Percentiles rank a stretch among this genome's conserved stretches.
Evolutionary conservation across 2,113 vertebrate genomes (phyloP).

Genomic region (Kryptolebias marmoratus): DNA sequence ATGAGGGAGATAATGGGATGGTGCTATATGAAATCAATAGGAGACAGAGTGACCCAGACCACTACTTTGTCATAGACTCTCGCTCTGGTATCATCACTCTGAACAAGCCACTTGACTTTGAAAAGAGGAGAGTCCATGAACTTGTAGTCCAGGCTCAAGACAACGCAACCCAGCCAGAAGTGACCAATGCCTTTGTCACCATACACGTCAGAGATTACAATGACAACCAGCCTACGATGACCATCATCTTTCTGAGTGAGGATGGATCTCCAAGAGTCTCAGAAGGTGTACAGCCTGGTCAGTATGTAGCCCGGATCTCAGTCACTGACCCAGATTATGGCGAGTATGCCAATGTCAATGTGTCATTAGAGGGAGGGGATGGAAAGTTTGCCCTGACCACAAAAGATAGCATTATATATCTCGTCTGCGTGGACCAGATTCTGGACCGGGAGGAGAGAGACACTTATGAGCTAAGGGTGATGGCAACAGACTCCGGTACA

Average conservation of each 20-base stretch:
- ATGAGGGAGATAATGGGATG: conserved; percentile 92
- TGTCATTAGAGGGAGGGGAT: conserved; percentile 95
- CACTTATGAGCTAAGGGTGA: conserved; percentile 91
- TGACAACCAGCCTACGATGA: conserved; percentile 99
- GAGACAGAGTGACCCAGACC: conserved; percentile 92
- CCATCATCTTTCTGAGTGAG: conserved; percentile 97
- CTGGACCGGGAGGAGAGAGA: conserved; percentile 95
- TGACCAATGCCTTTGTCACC: conserved; percentile 96
- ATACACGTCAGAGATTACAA: conserved; percentile 97
- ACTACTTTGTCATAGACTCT: conserved; percentile 90
- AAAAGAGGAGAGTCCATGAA: conserved; percentile 93
- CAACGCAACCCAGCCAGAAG: conserved; percentile 91
- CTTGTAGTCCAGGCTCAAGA: conserved; percentile 95
- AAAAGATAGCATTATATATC: conserved; percentile 97
- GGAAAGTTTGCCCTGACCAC: conserved; percentile 97
- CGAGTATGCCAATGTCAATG: conserved; percentile 95
- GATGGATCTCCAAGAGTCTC: conserved; percentile 94
- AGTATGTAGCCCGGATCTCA: conserved; percentile 96
- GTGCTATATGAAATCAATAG: conserved; percentile 96
- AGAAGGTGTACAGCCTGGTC: conserved; percentile 93
- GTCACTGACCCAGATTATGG: conserved; percentile 97
- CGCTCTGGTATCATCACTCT: conserved; percentile 89
- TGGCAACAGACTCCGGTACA: conserved; percentile 92
- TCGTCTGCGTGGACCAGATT: conserved; percentile 94
- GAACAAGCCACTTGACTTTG: conserved; percentile 93